Percentiles rank a stretch among this genome's conserved stretches.
Evolutionary conservation across 92 coral and sea anemone species (phyloP).

Genomic region (Pocillopora grandis): DNA sequence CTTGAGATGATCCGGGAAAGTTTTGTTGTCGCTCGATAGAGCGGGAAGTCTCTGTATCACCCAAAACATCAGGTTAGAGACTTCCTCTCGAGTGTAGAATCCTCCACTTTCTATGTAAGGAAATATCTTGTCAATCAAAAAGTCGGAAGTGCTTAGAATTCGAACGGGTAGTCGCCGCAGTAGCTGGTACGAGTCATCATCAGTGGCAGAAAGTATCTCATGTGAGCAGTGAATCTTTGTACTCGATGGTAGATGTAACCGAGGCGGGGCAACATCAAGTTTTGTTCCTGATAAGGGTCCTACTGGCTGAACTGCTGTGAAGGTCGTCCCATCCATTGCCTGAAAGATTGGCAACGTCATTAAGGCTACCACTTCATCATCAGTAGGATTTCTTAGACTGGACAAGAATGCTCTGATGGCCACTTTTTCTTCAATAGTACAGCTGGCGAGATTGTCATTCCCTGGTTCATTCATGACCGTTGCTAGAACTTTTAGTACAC

Average conservation of each 20-base stretch:
- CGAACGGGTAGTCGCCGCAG: conserved; percentile 81
- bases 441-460: conserved; percentile 34
- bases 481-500: conserved; percentile 76
- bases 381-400: conserved; percentile 83
- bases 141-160: conserved; percentile 77
- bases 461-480: conserved; percentile 61
- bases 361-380: conserved; percentile 78
- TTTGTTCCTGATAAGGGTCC: conserved; percentile 64
- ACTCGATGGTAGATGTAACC: conserved; percentile 75
- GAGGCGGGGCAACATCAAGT: conserved; percentile 84
- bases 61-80: conserved; percentile 89
- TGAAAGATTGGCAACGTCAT: conserved; percentile 90
- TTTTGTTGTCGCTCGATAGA: conserved; percentile 74
- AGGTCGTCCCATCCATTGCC: conserved; percentile 74
- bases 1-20: conserved; percentile 89
- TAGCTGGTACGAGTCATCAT: conserved; percentile 88
- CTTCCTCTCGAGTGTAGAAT: conserved; percentile 72
- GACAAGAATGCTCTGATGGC: conserved; percentile 81
- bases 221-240: conserved; percentile 69
- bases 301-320: conserved; percentile 73
- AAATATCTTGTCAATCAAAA: conserved; percentile 78
- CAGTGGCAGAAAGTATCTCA: conserved; percentile 88
- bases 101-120: conserved; percentile 73
- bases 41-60: conserved; percentile 84
- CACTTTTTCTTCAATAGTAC: conserved; percentile 71